Base-by-base conservation (phyloP, 2,113 vertebrate species). In the Halichoerus grypus region DNA sequence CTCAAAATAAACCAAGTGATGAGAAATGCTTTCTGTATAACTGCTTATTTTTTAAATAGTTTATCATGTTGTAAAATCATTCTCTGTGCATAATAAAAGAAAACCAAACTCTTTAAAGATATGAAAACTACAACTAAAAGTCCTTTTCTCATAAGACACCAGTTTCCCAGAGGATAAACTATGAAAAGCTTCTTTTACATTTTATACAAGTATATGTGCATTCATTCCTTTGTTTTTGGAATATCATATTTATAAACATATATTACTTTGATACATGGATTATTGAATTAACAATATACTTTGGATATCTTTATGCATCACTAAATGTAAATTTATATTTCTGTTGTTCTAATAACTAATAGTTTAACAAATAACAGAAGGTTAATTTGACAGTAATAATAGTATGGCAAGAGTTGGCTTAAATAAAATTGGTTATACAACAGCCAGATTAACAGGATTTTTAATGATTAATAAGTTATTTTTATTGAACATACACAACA, bases 51-150 rank as follows among this genome's bases (percentile, higher is more conserved):
- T 80, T 39, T 1, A 36, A 63, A 53, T 69, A 46, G 0, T 67
- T 49, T 81, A 49, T 51, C 26, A 39, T 24, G 55, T 36, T 89
- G 0, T 28, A 63, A 83, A 96, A 36, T n/a, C 77, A 31, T 22
- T 80, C 6, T 36, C 9, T n/a, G 36, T 26, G 2, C 24, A n/a
- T 42, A 57, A 1, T 67, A 21, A 21, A 92, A 93, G 80, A 79
- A 9, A 1, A 39, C 7, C 7, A 26, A 71, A 90, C 3, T 7
- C 0, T 36, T 59, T n/a, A 76, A 15, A 67, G 4, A 0, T 55
- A 16, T 36, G 9, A 63, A 72, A 96, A 90, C 9, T 49, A 1
- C 13, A 31, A 22, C 28, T 36, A 31, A 42, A 84, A 36, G 1
- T 72, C 1, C 3, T 59, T 91, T 77, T 79, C 22, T 79, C 4